phyloP scores from a whole-genome alignment of 2,113 vertebrate species.

The Pyxicephalus adspersus region DNA sequence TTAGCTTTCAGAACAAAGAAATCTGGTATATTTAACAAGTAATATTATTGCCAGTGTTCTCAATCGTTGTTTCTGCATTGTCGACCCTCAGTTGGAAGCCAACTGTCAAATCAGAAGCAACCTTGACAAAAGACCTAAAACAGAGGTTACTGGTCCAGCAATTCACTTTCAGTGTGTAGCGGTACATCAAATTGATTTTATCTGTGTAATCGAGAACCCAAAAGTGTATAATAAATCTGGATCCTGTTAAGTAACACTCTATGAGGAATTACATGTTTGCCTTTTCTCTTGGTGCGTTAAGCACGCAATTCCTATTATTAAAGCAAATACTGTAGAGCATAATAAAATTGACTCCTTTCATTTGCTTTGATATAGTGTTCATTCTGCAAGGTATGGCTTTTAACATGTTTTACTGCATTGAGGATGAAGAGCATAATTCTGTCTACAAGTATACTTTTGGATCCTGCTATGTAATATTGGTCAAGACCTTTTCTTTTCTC shows the following conservation, averaged over 20 bases:
- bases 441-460: slow-evolving; percentile 41
- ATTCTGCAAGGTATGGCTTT: slow-evolving; percentile 45
- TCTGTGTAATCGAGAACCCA: slow-evolving; percentile 27
- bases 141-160: slow-evolving; percentile 4
- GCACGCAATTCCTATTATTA: slow-evolving; percentile 52
- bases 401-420: slow-evolving; percentile 52
- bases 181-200: slow-evolving; percentile 24
- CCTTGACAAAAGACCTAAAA: not conserved
- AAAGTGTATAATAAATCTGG: slow-evolving; percentile 48
- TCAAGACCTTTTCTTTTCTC: slow-evolving; percentile 15
- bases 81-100: not conserved
- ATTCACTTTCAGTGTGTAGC: not conserved
- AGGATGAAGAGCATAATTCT: slow-evolving; percentile 36
- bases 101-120: not conserved
- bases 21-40: not conserved
- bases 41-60: no score
- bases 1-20: not conserved
- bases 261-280: slow-evolving; percentile 39
- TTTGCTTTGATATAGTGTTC: slow-evolving; percentile 45
- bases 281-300: slow-evolving; percentile 52
- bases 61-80: no score
- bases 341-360: slow-evolving; percentile 52
- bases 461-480: slow-evolving; percentile 35
- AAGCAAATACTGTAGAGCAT: slow-evolving; percentile 40
- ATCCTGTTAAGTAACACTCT: slow-evolving; percentile 53